A percentile compares a stretch with the other conserved stretches of the same genome.
phyloP scores from a whole-genome alignment of 2,113 vertebrate genomes.

The Heliornis fulica region DNA sequence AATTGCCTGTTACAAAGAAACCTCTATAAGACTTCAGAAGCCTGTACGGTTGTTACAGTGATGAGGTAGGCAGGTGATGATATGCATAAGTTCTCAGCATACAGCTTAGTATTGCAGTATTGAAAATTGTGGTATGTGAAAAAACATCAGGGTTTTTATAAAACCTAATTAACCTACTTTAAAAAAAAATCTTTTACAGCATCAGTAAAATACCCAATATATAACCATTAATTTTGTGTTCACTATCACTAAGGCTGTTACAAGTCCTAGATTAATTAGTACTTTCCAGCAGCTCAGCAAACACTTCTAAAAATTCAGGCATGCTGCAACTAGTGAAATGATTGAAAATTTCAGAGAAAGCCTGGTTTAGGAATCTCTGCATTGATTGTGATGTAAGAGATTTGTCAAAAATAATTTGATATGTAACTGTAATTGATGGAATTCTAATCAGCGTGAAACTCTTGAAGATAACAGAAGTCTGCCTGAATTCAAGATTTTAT shows the following conservation, averaged over 20 bases:
- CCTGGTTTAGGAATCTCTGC: not conserved
- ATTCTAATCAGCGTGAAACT: not conserved
- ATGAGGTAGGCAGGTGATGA: not conserved
- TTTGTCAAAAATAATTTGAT: not conserved
- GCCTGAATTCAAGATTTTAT: not conserved
- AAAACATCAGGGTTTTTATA: not conserved
- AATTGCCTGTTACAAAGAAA: not conserved
- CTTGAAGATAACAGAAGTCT: not conserved
- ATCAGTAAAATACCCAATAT: not conserved
- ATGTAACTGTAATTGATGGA: not conserved
- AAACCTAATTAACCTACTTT: not conserved
- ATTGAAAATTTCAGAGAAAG: not conserved
- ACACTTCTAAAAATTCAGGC: not conserved
- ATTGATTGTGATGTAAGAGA: not conserved
- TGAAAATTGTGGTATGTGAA: not conserved
- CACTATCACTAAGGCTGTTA: not conserved
- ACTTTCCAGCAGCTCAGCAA: not conserved
- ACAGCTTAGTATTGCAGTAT: not conserved
- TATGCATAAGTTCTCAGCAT: not conserved
- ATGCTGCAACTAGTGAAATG: not conserved
- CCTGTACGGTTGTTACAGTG: not conserved
- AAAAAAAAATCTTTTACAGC: not conserved
- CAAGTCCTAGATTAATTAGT: not conserved
- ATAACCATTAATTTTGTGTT: not conserved
- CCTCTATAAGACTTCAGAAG: not conserved